Evolutionary conservation across 2,113 vertebrate genomes (phyloP).

Genomic region (Antigone vipio): DNA sequence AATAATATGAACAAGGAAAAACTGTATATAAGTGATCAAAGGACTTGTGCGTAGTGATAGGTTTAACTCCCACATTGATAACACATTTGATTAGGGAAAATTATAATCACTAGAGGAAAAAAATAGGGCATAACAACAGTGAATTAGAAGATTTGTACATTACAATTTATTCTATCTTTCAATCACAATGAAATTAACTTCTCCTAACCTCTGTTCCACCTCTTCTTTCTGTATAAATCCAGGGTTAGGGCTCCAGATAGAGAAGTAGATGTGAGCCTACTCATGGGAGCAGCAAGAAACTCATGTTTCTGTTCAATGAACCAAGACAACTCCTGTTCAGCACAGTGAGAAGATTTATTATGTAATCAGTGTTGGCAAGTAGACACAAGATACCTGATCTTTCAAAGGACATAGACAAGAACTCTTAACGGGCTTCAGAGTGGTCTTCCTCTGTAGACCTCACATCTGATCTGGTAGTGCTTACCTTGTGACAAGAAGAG

Average conservation of each 20-base stretch:
- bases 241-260: neutral
- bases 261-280: rapidly evolving
- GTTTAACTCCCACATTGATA: neutral
- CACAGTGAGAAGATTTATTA: neutral
- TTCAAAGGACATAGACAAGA: neutral
- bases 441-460: neutral
- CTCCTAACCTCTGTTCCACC: neutral
- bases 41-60: neutral
- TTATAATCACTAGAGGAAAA: neutral
- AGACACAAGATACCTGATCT: neutral
- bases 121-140: neutral
- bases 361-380: neutral
- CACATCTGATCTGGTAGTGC: neutral
- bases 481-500: neutral
- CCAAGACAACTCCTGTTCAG: neutral
- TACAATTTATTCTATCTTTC: neutral
- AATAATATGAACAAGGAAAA: neutral
- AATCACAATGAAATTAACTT: neutral
- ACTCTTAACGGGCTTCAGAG: neutral
- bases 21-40: neutral
- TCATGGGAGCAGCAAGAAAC: neutral
- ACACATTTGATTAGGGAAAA: neutral
- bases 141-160: neutral
- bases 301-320: neutral
- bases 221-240: neutral